These are phyloP conservation scores for Zophobas atratus DNA, from an alignment of 1,140 invertebrate genomes.

Conservation along the genomic window DNA sequence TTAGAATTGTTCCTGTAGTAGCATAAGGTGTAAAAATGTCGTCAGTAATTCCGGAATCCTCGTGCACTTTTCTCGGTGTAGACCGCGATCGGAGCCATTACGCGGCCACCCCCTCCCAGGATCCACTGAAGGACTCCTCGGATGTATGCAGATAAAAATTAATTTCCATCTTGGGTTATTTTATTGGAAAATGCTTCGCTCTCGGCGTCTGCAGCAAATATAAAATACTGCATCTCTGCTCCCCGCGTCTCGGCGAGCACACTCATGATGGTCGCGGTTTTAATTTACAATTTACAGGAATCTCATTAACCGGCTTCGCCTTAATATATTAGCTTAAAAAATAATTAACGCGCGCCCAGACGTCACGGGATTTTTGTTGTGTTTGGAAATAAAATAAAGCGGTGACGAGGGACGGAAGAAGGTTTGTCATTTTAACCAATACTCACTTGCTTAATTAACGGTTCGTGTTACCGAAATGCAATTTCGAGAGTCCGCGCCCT, in stretches of 20 bases:
- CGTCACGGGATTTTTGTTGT: conserved; percentile 34
- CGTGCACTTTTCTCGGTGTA: not conserved
- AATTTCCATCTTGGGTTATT: conserved; percentile 57
- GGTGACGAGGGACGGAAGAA: not conserved
- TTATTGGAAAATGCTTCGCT: conserved; percentile 56
- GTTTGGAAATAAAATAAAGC: conserved; percentile 1
- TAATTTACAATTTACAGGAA: conserved; percentile 54
- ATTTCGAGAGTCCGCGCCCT: conserved; percentile 32
- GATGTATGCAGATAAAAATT: conserved; percentile 57
- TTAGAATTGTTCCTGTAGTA: too few species aligned
- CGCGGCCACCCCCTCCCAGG: not conserved
- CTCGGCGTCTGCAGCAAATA: conserved; percentile 54
- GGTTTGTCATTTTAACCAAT: conserved; percentile 32
- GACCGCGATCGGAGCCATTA: not conserved
- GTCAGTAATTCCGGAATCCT: too few species aligned
- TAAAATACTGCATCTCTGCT: conserved; percentile 52
- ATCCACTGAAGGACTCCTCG: conserved; percentile 6
- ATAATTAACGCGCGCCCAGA: conserved; percentile 32
- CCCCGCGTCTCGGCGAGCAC: not conserved
- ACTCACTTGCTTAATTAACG: conserved; percentile 30
- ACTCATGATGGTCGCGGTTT: conserved; percentile 48
- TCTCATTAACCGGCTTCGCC: conserved; percentile 48
- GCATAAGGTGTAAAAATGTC: too few species aligned
- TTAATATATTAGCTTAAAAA: conserved; percentile 43
- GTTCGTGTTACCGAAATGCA: conserved; percentile 32